Percentiles rank a stretch among this genome's conserved stretches.
Conservation (phyloP, 2,888 invertebrate species). For the Cenopis cana region DNA sequence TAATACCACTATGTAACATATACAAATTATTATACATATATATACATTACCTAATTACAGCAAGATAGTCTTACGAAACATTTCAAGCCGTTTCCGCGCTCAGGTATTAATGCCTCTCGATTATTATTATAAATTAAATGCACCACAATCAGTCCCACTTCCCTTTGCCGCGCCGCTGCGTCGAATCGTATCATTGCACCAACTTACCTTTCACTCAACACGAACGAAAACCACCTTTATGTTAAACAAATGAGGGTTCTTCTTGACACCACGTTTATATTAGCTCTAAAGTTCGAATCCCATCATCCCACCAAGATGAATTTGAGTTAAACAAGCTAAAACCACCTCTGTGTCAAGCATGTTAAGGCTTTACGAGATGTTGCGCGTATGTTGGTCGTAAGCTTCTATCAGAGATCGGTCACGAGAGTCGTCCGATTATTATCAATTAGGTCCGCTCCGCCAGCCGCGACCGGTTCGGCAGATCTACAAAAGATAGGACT, state of each 20-base stretch:
- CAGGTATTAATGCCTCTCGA: conserved; percentile 41
- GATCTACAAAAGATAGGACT: conserved; percentile 43
- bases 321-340: conserved; percentile 19
- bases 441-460: conserved; percentile 68
- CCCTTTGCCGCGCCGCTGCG: conserved; percentile 57
- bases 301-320: conserved; percentile 46
- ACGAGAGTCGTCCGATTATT: conserved; percentile 65
- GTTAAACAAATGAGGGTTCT: neutral
- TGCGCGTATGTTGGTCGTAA: conserved; percentile 9
- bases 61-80: conserved; percentile 35
- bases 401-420: conserved; percentile 55
- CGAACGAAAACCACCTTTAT: conserved; percentile 28
- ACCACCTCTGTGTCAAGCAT: neutral
- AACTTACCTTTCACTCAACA: conserved; percentile 22
- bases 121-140: conserved; percentile 55
- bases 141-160: conserved; percentile 63
- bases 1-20: no score
- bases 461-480: conserved; percentile 49
- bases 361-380: neutral
- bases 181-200: conserved; percentile 55
- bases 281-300: conserved; percentile 52
- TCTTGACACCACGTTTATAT: conserved; percentile 5
- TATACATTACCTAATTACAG: conserved; percentile 24
- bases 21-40: conserved; percentile 1
- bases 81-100: conserved; percentile 39